Evolutionary conservation across 2,113 vertebrate species (phyloP).

Genomic region (Channa argus): DNA sequence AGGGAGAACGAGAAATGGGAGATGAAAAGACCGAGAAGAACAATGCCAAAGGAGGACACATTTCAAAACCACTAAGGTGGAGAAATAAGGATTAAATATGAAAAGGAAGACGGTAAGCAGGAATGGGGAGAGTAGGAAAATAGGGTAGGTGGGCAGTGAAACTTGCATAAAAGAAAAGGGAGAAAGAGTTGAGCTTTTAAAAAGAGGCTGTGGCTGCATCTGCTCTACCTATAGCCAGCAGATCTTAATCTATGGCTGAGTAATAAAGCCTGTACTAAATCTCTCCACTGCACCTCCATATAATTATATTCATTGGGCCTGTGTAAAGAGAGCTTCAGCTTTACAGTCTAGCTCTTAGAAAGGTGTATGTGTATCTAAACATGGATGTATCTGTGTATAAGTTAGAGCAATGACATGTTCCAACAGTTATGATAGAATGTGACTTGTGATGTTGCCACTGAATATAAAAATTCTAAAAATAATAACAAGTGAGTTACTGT

Average conservation of each 20-base stretch:
- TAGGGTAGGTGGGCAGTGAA: constrained; percentile 31
- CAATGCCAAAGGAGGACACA: constrained; percentile 71
- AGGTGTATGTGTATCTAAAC: constrained; percentile 18
- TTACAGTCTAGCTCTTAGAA: constrained; percentile 38
- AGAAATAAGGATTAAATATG: constrained; percentile 66
- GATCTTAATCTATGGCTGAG: constrained; percentile 77
- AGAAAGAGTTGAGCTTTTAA: constrained; percentile 53
- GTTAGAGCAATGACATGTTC: constrained; percentile 17
- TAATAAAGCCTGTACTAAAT: constrained; percentile 78
- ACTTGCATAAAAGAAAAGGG: constrained; percentile 20
- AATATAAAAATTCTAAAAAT: constrained; percentile 18
- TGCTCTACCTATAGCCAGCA: constrained; percentile 76
- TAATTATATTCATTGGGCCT: constrained; percentile 78
- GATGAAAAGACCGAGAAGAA: constrained; percentile 51
- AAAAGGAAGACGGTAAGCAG: constrained; percentile 41
- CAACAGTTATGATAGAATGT: constrained; percentile 1
- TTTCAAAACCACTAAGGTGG: constrained; percentile 44
- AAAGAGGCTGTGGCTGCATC: constrained; percentile 65
- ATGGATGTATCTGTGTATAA: constrained; percentile 23
- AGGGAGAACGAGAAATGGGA: constrained; percentile 8
- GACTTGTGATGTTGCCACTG: neutral
- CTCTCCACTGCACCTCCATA: constrained; percentile 69
- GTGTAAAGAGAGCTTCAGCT: constrained; percentile 71
- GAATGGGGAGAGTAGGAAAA: constrained; percentile 8
- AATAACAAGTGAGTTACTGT: constrained; percentile 4